Base-by-base conservation (phyloP, 92 coral and sea anemone species). In the Hydrozoanthus gracilis region DNA sequence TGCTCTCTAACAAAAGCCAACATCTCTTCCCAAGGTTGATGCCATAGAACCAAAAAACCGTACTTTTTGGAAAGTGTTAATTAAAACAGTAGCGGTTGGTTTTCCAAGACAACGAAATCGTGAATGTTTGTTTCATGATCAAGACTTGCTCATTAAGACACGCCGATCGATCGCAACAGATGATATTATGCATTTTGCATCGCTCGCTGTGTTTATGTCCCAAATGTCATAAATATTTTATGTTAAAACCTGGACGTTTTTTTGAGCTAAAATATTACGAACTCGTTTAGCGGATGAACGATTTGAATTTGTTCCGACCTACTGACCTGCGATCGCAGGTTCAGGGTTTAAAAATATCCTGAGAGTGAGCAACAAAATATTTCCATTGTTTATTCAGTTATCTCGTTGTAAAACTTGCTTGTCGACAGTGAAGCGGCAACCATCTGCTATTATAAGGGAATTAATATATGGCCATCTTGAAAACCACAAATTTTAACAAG, bases 211-310 rank as follows among this genome's bases (percentile, higher is more conserved):
- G 98, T 90, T 92, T 94, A 89, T 91, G 89, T 73, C 92, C 93
- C 93, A 86, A 86, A 92, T 86, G 90, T 88, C 74, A 94, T 94
- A 90, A 92, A 94, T 94, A 92, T 94, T 94, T 92, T 90, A 94
- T 94, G 92, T 86, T 67, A 76, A 92, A 70, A 71, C 88, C 87
- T 86, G 78, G 92, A 91, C 95, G 84, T 90, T 86, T 89, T 79
- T 88, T 54, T 39, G 52, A 67, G 78, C 72, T 17, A 16, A 72
- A 77, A 77, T 75, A 88, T 17, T 76, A 46, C 87, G 73, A 65
- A 84, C 86, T 76, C 56, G 79, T 65, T 65, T 85, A 44, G 52
- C 77, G 71, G 70, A 77, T 16, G 52, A 78, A 70, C 89, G 65
- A 52, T 18, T 9, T 16, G 72, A 65, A 47, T 12, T 47, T 18